phyloP scores from a whole-genome alignment of 2,888 invertebrate genomes.

The Camponotus fellah region DNA sequence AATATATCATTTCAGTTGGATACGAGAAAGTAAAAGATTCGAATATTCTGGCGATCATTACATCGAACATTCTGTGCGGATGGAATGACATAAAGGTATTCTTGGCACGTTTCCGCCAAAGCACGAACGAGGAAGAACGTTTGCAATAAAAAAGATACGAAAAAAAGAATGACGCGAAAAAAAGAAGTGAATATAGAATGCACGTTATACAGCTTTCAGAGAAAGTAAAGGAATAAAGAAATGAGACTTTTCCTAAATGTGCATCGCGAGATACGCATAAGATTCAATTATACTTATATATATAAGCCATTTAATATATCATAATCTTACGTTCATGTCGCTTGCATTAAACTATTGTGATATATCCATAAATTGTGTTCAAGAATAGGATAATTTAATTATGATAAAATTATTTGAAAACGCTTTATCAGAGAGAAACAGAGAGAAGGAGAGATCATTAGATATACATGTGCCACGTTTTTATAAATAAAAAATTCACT shows the following conservation, averaged over 20 bases:
- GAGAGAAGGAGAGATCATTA: background rate
- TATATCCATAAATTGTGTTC: background rate
- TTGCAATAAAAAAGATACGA: background rate
- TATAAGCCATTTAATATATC: background rate
- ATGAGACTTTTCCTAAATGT: background rate
- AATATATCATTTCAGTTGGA: background rate
- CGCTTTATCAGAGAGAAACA: background rate
- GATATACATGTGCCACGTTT: background rate
- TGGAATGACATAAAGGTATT: conserved; percentile 25
- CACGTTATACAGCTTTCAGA: conserved; percentile 1
- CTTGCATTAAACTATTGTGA: background rate
- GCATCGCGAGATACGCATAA: background rate
- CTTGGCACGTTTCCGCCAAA: conserved; percentile 25
- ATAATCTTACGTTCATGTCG: background rate
- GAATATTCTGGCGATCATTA: conserved; percentile 11
- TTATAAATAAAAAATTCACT: background rate
- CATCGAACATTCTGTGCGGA: background rate
- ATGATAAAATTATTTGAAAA: background rate
- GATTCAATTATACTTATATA: background rate
- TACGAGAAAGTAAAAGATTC: conserved; percentile 17
- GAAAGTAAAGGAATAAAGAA: background rate
- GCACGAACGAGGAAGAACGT: conserved; percentile 7
- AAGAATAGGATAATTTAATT: background rate
- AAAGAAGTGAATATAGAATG: conserved; percentile 28
- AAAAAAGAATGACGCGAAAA: conserved; percentile 1